A percentile compares a stretch with the other conserved stretches of the same genome.
Conservation (phyloP, 2,113 vertebrate species). For the Mus musculus region DNA sequence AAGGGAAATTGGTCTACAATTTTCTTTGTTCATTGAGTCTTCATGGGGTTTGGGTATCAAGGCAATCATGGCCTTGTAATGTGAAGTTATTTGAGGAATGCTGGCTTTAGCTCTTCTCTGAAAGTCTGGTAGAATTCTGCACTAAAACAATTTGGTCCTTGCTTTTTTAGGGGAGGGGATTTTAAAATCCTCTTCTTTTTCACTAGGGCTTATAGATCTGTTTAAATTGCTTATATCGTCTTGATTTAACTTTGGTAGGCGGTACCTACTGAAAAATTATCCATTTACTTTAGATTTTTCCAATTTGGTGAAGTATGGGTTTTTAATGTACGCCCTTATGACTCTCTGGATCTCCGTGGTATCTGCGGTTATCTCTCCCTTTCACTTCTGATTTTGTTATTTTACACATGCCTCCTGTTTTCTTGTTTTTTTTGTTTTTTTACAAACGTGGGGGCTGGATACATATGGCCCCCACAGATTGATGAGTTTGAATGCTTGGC, state of each 20-base stretch:
- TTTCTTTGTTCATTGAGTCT: neutral
- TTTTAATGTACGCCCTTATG: neutral
- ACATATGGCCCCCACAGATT: too few species aligned
- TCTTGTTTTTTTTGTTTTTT: neutral
- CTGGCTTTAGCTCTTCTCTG: neutral
- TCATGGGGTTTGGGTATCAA: neutral
- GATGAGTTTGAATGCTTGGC: too few species aligned
- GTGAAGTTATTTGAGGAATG: neutral
- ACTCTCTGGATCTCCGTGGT: neutral
- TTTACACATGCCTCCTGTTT: neutral
- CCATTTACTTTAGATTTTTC: neutral
- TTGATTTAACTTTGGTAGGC: neutral
- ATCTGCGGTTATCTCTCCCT: neutral
- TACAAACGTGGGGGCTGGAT: neutral
- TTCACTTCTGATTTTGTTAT: neutral
- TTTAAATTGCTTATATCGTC: neutral
- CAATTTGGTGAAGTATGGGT: neutral
- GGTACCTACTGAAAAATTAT: neutral
- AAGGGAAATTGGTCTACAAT: neutral
- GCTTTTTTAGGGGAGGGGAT: too few species aligned
- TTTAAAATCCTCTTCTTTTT: neutral
- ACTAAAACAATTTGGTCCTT: neutral
- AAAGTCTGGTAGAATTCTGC: neutral
- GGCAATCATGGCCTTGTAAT: neutral
- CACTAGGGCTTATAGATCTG: neutral